These are phyloP conservation scores for Xanthorhoe designata DNA, from an alignment of 2,888 invertebrate species.

Conservation along the genomic window DNA sequence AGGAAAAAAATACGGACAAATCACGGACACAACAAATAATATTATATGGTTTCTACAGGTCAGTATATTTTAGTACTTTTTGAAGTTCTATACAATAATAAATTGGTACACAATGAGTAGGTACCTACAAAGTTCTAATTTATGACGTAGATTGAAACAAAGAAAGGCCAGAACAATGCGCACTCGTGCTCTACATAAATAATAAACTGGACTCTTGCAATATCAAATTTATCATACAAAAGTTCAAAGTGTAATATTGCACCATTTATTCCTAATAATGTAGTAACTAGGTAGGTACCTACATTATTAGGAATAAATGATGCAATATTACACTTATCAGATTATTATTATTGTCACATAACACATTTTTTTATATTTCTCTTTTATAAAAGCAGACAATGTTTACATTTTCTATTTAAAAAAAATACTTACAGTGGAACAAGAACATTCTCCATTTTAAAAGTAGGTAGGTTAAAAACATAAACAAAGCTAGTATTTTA, in stretches of 20 bases:
- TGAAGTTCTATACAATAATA: not conserved
- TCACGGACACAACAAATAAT: slow-evolving; percentile 84
- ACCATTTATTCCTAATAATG: slow-evolving; percentile 8
- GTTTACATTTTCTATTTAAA: no score
- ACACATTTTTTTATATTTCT: no score
- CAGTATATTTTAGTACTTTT: no score
- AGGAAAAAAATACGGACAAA: slow-evolving; percentile 70
- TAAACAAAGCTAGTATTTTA: slow-evolving; percentile 56
- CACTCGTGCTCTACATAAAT: slow-evolving; percentile 5
- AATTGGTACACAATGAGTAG: not conserved
- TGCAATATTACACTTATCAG: no score
- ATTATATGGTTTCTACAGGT: slow-evolving; percentile 93
- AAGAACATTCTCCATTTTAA: no score
- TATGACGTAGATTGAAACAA: slow-evolving; percentile 46
- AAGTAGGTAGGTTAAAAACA: no score
- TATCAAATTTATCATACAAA: not conserved
- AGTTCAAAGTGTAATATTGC: not conserved
- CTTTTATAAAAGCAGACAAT: no score
- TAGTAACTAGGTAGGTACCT: no score
- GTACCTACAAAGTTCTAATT: not conserved
- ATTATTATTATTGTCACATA: no score
- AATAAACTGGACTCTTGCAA: not conserved
- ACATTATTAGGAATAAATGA: no score
- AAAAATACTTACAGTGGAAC: no score
- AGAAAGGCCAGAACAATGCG: slow-evolving; percentile 29